These are phyloP conservation scores for Creontiades dilutus DNA, from an alignment of 2,888 invertebrate species.

Conservation along the genomic window DNA sequence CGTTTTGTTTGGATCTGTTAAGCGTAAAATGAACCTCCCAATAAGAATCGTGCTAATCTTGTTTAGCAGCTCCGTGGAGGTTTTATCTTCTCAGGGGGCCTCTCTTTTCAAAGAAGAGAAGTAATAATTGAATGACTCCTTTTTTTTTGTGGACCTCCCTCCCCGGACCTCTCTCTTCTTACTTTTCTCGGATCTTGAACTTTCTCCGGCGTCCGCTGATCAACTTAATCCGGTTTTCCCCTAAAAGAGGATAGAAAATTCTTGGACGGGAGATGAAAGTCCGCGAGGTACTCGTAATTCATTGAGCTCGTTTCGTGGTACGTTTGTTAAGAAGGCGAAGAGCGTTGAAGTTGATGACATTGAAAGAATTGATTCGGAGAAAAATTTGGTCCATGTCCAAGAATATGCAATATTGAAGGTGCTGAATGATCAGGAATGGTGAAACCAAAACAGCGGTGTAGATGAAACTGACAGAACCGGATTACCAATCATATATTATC, in stretches of 20 bases:
- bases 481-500: no score
- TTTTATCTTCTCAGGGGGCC: background rate
- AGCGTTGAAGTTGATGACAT: background rate
- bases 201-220: constrained; percentile 13
- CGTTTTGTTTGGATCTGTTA: constrained; percentile 57
- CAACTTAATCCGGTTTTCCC: background rate
- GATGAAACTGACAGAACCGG: no score
- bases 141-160: background rate
- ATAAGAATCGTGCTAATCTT: constrained; percentile 61
- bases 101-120: constrained; percentile 8
- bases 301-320: background rate
- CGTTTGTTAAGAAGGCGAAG: background rate
- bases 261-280: background rate
- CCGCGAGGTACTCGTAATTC: background rate
- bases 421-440: no score
- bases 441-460: no score
- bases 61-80: constrained; percentile 25
- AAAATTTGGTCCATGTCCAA: no score
- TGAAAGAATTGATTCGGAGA: no score
- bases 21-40: constrained; percentile 63
- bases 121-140: constrained; percentile 53
- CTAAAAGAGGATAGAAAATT: background rate
- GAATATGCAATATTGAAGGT: no score
- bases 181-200: background rate
- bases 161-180: background rate